phyloP scores from a whole-genome alignment of 1,140 invertebrate genomes.

The Drosophila lowei region DNA sequence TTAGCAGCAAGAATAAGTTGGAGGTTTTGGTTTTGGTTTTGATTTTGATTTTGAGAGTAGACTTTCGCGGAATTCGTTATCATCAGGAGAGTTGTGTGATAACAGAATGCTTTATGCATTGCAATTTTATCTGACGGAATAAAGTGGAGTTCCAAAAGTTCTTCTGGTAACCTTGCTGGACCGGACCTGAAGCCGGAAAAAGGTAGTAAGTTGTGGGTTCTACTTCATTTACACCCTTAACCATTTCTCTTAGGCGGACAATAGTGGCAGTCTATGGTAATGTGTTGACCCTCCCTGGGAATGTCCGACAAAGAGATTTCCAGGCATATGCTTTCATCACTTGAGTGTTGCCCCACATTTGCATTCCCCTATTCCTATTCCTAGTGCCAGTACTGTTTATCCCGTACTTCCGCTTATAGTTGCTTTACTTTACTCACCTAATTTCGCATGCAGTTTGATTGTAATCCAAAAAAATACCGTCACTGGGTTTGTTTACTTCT shows the following conservation, averaged over 20 bases:
- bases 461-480: constrained; percentile 32
- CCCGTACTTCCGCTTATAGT: neutral
- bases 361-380: too few species aligned
- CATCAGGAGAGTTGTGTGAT: neutral
- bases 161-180: neutral
- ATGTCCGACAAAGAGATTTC: too few species aligned
- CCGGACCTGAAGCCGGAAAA: too few species aligned
- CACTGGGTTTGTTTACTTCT: neutral
- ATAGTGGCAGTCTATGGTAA: neutral
- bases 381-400: neutral
- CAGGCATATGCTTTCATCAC: too few species aligned
- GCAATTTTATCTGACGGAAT: too few species aligned
- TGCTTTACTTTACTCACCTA: constrained; percentile 54
- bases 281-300: too few species aligned
- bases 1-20: constrained; percentile 57
- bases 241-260: neutral
- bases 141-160: neutral
- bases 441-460: constrained; percentile 28
- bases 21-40: constrained; percentile 14
- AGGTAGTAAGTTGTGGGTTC: too few species aligned
- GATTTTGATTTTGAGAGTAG: too few species aligned
- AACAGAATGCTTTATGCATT: neutral
- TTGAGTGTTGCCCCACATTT: too few species aligned
- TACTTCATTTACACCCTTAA: too few species aligned
- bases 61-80: neutral